Base-by-base conservation (phyloP, 2,797 vertebrate genomes). In the Molossus molossus region DNA sequence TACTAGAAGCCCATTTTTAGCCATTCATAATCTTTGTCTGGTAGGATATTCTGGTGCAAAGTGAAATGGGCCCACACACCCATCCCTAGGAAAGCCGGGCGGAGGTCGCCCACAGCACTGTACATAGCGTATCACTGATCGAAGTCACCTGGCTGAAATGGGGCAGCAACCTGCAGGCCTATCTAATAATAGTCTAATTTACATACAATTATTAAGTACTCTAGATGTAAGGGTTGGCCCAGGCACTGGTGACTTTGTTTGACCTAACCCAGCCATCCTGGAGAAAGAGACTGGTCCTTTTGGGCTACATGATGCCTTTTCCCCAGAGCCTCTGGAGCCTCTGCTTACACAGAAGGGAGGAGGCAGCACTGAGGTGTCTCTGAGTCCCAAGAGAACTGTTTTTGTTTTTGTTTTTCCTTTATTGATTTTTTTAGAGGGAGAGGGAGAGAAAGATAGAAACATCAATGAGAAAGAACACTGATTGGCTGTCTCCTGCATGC, bases 1-100 rank as follows among this genome's bases (percentile, higher is more conserved):
- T 96, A 91, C 57, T 95, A 67, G 92, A 97, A 96, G 85, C 55
- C 64, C n/a, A 21, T 17, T 89, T 97, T 64, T 95, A 62, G 90
- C 94, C 37, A 69, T 96, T 92, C 89, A 83, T 93, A 96, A 48
- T 76, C 48, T 73, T 96, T 97, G 3, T 67, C 73, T 69, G 87
- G 73, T 72, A 58, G 53, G 8, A 48, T 87, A 48, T 27, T 82
- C 81, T 50, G 25, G 29, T 87, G 60, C 9, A 79, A 33, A 82
- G 33, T 33, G 25, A 53, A 90, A 79, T 33, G 37, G 20, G 20
- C 18, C 62, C 62, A 14, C 15, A 55, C 50, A 69, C 10, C n/a
- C 21, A 9, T 18, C 23, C 53, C 27, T 72, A 60, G 69, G 50
- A 81, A 77, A 85, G 50, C 23, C 65, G 53, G 11, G 10, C 76